A percentile compares a stretch with the other conserved stretches of the same genome.
phyloP scores from a whole-genome alignment of 2,797 vertebrate genomes.

The Crocidura indochinensis region DNA sequence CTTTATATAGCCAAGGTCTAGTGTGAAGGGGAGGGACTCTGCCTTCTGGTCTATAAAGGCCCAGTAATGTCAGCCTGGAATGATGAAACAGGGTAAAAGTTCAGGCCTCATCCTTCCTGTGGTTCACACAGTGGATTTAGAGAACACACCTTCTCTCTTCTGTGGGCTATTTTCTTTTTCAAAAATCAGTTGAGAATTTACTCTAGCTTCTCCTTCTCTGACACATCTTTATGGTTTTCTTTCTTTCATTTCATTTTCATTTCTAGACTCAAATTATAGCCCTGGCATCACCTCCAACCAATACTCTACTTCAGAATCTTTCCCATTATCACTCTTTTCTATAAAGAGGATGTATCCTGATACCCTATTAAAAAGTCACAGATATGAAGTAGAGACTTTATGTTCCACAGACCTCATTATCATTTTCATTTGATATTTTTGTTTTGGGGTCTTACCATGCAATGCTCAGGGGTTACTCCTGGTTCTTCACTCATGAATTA shows the following conservation, averaged over 20 bases:
- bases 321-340: slow-evolving; percentile 20
- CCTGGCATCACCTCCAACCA: neutral
- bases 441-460: too few relatives aligned
- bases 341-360: neutral
- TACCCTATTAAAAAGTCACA: slow-evolving; percentile 33
- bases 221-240: neutral
- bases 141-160: neutral
- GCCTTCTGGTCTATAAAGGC: too few relatives aligned
- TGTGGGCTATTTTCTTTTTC: neutral
- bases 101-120: neutral
- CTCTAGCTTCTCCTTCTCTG: slow-evolving; percentile 21
- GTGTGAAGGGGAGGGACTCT: too few relatives aligned
- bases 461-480: too few relatives aligned
- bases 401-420: neutral
- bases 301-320: neutral
- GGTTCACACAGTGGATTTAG: neutral
- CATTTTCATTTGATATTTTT: neutral
- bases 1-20: too few relatives aligned
- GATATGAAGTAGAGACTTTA: slow-evolving; percentile 17
- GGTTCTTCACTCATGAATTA: too few relatives aligned
- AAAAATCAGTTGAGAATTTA: neutral
- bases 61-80: too few relatives aligned
- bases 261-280: slow-evolving; percentile 10
- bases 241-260: slow-evolving; percentile 35
- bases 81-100: too few relatives aligned